Percentiles rank a stretch among this genome's conserved stretches.
These are phyloP conservation scores for Perodicticus potto DNA, from an alignment of 2,797 vertebrate species.

Conservation along the genomic window DNA sequence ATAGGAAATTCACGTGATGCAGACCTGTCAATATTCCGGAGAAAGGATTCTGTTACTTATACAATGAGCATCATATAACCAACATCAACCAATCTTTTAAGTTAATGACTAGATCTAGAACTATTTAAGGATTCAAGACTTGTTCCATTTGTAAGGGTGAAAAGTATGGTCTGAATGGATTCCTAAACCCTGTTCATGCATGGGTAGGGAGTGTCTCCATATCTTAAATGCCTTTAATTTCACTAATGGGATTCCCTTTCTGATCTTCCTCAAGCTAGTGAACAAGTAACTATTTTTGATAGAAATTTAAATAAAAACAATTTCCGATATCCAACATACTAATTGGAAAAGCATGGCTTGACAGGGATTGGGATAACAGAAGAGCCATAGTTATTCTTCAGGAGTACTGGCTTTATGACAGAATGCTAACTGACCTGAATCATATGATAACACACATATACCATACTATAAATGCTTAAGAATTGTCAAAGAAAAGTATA, in stretches of 20 bases:
- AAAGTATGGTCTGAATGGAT: neutral
- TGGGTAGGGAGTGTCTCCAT: neutral
- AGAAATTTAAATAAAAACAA: neutral
- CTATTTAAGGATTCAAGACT: neutral
- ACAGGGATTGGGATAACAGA: neutral
- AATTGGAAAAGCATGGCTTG: neutral
- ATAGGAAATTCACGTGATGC: neutral
- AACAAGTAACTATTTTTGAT: constrained; percentile 2
- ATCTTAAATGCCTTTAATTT: neutral
- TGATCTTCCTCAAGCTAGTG: constrained; percentile 1
- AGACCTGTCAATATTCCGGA: neutral
- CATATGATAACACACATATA: neutral
- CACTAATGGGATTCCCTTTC: neutral
- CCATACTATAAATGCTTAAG: neutral
- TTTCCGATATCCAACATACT: neutral
- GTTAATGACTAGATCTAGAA: neutral
- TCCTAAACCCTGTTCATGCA: neutral
- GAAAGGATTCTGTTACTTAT: neutral
- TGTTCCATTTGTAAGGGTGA: neutral
- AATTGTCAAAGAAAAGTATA: neutral
- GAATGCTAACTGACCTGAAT: neutral
- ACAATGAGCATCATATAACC: neutral
- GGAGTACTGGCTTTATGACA: neutral
- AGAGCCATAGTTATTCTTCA: neutral
- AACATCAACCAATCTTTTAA: neutral